phyloP scores from a whole-genome alignment of 92 coral and sea anemone genomes.

The Meandrina meandrites region DNA sequence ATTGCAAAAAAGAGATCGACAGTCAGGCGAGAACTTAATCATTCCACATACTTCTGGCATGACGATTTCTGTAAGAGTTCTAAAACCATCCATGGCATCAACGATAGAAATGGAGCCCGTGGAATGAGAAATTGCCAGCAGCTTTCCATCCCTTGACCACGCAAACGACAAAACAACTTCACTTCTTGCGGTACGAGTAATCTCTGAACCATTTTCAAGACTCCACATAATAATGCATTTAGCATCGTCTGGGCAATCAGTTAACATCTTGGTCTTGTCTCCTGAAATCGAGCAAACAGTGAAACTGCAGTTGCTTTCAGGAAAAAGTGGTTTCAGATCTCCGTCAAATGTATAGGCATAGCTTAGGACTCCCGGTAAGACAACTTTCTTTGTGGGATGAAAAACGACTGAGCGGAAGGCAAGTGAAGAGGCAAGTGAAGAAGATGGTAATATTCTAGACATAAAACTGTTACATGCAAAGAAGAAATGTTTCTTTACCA shows the following conservation, averaged over 20 bases:
- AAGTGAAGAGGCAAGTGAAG: background rate
- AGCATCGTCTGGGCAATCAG: conserved; percentile 12
- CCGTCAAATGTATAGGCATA: conserved; percentile 33
- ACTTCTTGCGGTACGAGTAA: background rate
- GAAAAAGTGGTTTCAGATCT: conserved; percentile 8
- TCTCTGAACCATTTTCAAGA: conserved; percentile 20
- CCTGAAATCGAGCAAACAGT: conserved; percentile 33
- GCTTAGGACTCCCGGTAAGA: conserved; percentile 44
- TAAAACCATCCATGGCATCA: conserved; percentile 3
- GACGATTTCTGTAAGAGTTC: background rate
- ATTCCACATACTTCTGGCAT: background rate
- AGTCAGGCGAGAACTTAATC: conserved; percentile 1
- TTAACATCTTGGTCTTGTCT: conserved; percentile 22
- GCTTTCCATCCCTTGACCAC: conserved; percentile 17
- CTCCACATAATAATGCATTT: conserved; percentile 40
- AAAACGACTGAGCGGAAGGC: conserved; percentile 34
- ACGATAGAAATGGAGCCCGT: background rate
- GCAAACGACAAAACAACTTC: conserved; percentile 22
- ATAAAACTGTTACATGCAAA: background rate
- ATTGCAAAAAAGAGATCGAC: background rate
- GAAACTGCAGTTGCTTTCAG: conserved; percentile 11
- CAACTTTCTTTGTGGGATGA: conserved; percentile 12
- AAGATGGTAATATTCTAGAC: background rate
- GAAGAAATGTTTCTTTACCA: background rate
- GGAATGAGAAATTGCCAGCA: conserved; percentile 29